Base-by-base conservation (phyloP, 92 coral and sea anemone species). In the Epizoanthus scotinus region DNA sequence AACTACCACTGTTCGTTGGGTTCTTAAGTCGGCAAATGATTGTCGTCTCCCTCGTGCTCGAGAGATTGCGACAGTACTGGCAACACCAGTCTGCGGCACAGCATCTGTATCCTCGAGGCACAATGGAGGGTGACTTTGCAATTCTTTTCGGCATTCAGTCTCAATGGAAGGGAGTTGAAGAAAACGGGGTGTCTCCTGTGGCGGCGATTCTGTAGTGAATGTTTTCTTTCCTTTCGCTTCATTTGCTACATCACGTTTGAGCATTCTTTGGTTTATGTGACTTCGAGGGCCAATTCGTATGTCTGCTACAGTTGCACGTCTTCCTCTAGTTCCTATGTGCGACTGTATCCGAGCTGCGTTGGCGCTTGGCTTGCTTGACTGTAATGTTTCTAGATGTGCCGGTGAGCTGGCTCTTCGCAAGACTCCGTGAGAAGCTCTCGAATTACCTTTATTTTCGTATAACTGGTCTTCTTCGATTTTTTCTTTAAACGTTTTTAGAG, bases 1-100 rank as follows among this genome's bases (percentile, higher is more conserved):
- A 13, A 21, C 18, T 49, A 49, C 52, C 42, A 24, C 6, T 38
- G 8, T 27, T 50, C 15, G 22, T 25, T 71, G 38, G 12, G 36
- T 8, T 70, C 77, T 70, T 25, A 71, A 52, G 17, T 71, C 78
- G 18, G 78, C 62, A 25, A 71, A 25, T 53, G 78, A 25, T 28
- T 18, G 52, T 20, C 78, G 78, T 7, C 78, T 71, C 10, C n/a
- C 63, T 40, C 25, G 12, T 7, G 26, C 6, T n/a, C 73, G 73
- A 44, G 5, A 9, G 0, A 18, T 17, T 60, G 20, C 49, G 8
- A 24, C 15, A 17, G 62, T 3, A 52, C 13, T 50, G 8, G 28
- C 13, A 2, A 22, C 15, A 26, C 38, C 52, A 2, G 77, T 28
- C 9, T 10, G 13, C 22, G 40, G 36, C 18, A 40, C 49, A 26